A percentile compares a stretch with the other conserved stretches of the same genome.
Conservation (phyloP, 2,113 vertebrate species). For the Oryzias woworae region DNA sequence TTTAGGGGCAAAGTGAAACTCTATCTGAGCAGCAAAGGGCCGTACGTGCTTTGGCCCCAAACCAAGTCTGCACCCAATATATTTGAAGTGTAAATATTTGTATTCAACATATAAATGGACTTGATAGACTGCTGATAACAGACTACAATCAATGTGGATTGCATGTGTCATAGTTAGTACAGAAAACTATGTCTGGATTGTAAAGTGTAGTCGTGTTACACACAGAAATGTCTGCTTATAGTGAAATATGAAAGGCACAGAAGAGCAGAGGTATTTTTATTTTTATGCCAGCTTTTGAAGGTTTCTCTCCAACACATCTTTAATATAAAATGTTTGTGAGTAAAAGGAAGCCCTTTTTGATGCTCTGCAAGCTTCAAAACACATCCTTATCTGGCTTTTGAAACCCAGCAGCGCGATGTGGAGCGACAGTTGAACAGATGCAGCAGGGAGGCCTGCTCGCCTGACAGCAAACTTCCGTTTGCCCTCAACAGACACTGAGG, state of each 20-base stretch:
- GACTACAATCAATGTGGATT: slow-evolving; percentile 59
- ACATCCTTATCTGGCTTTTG: slow-evolving; percentile 39
- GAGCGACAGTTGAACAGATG: slow-evolving; percentile 60
- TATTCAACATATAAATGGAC: slow-evolving; percentile 74
- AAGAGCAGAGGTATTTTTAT: slow-evolving; percentile 19
- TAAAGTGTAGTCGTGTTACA: slow-evolving; percentile 39
- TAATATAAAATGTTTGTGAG: not conserved
- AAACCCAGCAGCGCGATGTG: slow-evolving; percentile 22
- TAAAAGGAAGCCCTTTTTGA: not conserved
- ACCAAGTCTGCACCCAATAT: slow-evolving; percentile 63
- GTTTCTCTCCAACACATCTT: not conserved
- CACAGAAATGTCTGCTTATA: slow-evolving; percentile 20
- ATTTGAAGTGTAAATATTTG: slow-evolving; percentile 80
- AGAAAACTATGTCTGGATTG: slow-evolving; percentile 49
- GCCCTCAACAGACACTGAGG: slow-evolving; percentile 60
- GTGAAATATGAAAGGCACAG: slow-evolving; percentile 4
- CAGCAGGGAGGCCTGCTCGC: slow-evolving; percentile 46
- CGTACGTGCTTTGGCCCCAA: slow-evolving; percentile 70
- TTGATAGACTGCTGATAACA: slow-evolving; percentile 73
- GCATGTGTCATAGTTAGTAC: slow-evolving; percentile 46
- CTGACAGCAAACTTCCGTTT: slow-evolving; percentile 67
- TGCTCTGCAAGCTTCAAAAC: slow-evolving; percentile 16
- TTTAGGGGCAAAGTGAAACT: slow-evolving; percentile 72
- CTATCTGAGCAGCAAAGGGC: slow-evolving; percentile 72
- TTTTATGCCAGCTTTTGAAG: not conserved